These are phyloP conservation scores for Drosophila tsacasi DNA, from an alignment of 1,140 invertebrate genomes.

Conservation along the genomic window DNA sequence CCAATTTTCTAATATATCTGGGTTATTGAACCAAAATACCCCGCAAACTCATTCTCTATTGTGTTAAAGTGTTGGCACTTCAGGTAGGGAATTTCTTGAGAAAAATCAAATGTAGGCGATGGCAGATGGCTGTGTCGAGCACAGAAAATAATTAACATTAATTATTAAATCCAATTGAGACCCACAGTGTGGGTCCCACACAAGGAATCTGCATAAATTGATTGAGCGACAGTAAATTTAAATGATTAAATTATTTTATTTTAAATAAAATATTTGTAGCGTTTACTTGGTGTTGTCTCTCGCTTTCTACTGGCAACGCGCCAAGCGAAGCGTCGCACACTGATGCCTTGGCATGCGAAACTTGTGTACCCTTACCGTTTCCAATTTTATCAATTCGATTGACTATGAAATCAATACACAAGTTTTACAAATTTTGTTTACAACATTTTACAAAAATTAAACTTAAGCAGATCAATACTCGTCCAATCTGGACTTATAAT, in stretches of 20 bases:
- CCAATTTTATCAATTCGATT: background rate
- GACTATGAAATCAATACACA: background rate
- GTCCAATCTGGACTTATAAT: too few species aligned
- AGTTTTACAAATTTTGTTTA: too few species aligned
- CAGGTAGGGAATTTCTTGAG: background rate
- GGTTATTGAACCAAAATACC: background rate
- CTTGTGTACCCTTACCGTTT: background rate
- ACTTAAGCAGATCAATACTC: background rate
- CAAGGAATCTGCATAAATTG: background rate
- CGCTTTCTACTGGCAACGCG: background rate
- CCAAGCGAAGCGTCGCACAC: background rate
- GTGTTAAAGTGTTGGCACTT: background rate
- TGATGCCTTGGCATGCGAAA: slow-evolving; percentile 32
- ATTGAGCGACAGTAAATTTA: background rate
- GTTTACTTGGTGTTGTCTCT: background rate
- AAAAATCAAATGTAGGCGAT: background rate
- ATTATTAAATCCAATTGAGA: background rate
- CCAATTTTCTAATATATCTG: background rate
- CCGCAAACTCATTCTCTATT: background rate
- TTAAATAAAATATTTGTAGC: background rate
- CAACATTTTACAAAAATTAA: background rate
- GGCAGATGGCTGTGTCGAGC: background rate
- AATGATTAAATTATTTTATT: background rate
- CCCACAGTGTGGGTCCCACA: too few species aligned
- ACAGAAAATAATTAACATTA: background rate